phyloP scores from a whole-genome alignment of 64 coral and sea anemone genomes.

The Astreopora myriophthalma region DNA sequence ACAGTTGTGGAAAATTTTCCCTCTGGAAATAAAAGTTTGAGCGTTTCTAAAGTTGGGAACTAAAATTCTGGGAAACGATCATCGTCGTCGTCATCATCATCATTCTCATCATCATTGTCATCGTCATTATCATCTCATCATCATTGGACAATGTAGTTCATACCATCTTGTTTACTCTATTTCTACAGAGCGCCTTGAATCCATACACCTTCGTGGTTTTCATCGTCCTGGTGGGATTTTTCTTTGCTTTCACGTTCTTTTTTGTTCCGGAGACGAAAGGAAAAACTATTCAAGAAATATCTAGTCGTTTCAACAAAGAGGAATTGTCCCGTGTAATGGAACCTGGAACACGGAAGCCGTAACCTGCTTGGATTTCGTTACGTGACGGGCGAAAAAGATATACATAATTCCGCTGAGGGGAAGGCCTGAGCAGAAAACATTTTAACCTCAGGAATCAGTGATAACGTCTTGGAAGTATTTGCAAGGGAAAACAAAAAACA shows the following conservation, averaged over 20 bases:
- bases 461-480: too few species aligned
- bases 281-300: slow-evolving; percentile 90
- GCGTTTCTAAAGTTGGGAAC: too few species aligned
- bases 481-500: too few species aligned
- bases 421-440: too few species aligned
- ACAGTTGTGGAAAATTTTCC: too few species aligned
- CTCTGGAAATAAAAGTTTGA: too few species aligned
- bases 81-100: too few species aligned
- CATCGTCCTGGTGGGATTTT: slow-evolving; percentile 72
- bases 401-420: too few species aligned
- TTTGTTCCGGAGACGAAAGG: slow-evolving; percentile 95
- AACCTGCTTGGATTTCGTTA: neutral
- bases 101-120: too few species aligned
- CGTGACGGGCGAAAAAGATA: too few species aligned
- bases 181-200: slow-evolving; percentile 69
- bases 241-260: slow-evolving; percentile 76
- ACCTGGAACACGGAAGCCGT: neutral
- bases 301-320: slow-evolving; percentile 54
- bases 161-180: neutral
- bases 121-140: neutral
- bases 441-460: too few species aligned
- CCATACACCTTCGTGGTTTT: slow-evolving; percentile 98
- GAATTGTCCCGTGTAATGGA: neutral
- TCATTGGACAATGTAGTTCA: neutral
- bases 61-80: too few species aligned